phyloP scores from a whole-genome alignment of 2,113 vertebrate genomes.

The Clinocottus analis region DNA sequence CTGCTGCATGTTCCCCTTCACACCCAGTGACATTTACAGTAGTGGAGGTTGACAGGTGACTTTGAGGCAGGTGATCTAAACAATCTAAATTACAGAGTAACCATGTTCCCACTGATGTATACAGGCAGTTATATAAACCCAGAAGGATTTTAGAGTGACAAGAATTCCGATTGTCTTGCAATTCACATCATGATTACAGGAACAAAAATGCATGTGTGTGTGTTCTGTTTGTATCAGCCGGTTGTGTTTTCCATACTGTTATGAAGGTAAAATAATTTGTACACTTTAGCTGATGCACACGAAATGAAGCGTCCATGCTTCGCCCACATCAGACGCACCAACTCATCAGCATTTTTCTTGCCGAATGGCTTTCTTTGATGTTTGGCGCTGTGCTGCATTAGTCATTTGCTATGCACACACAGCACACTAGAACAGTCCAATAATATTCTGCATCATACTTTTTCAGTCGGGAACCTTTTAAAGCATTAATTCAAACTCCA shows the following conservation, averaged over 20 bases:
- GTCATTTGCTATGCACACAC: conserved; percentile 51
- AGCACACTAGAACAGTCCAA: conserved; percentile 53
- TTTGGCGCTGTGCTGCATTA: conserved; percentile 53
- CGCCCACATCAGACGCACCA: conserved; percentile 42
- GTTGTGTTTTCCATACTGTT: conserved; percentile 13
- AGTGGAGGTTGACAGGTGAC: conserved; percentile 48
- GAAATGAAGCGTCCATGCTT: conserved; percentile 10
- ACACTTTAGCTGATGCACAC: conserved; percentile 47
- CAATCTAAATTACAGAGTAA: not conserved
- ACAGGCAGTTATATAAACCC: not conserved
- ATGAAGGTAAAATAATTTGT: conserved; percentile 33
- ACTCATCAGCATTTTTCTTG: conserved; percentile 63
- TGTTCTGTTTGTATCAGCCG: conserved; percentile 7
- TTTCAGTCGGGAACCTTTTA: conserved; percentile 10
- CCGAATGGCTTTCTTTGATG: conserved; percentile 68
- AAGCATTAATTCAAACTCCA: conserved; percentile 1
- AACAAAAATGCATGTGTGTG: not conserved
- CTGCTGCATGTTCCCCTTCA: conserved; percentile 34
- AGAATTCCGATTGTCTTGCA: not conserved
- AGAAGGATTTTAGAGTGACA: not conserved
- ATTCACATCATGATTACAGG: not conserved
- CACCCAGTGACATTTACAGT: conserved; percentile 35
- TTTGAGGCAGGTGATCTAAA: conserved; percentile 54
- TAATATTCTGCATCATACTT: conserved; percentile 31
- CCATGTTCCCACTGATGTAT: not conserved